Percentiles rank a stretch among this genome's conserved stretches.
Conservation (phyloP, 2,113 vertebrate species). For the Nannobrachium achirus region DNA sequence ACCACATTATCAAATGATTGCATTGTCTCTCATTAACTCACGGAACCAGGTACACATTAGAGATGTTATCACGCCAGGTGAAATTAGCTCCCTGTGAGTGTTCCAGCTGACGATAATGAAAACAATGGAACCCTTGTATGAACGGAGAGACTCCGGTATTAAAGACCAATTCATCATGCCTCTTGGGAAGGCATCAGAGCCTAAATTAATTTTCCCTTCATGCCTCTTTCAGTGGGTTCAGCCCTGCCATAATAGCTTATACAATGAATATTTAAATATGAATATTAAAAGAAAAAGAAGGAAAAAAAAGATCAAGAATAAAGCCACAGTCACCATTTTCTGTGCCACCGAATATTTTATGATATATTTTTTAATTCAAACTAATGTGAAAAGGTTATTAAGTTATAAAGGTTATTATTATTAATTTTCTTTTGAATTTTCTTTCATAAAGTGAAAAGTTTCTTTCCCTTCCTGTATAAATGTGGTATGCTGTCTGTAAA, state of each 20-base stretch:
- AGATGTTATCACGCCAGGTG: constrained; percentile 35
- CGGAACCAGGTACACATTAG: constrained; percentile 37
- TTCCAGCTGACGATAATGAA: constrained; percentile 46
- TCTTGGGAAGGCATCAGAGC: constrained; percentile 20
- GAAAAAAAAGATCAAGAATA: too few species aligned
- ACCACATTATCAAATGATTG: constrained; percentile 44
- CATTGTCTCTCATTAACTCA: constrained; percentile 47
- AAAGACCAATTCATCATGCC: constrained; percentile 27
- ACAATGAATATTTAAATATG: constrained; percentile 2
- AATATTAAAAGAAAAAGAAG: background rate
- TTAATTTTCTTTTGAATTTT: background rate
- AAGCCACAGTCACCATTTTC: background rate
- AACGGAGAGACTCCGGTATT: constrained; percentile 25
- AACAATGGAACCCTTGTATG: constrained; percentile 13
- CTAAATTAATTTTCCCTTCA: constrained; percentile 20
- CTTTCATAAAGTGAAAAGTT: background rate
- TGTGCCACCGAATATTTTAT: background rate
- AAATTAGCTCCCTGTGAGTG: constrained; percentile 53
- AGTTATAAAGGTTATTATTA: background rate
- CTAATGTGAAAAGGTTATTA: background rate
- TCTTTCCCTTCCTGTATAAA: background rate
- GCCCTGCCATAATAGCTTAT: constrained; percentile 5
- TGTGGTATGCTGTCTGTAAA: background rate
- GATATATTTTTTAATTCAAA: too few species aligned
- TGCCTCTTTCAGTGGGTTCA: background rate